Conservation (phyloP, 2,797 vertebrate species). For the Calcarius lapponicus region DNA sequence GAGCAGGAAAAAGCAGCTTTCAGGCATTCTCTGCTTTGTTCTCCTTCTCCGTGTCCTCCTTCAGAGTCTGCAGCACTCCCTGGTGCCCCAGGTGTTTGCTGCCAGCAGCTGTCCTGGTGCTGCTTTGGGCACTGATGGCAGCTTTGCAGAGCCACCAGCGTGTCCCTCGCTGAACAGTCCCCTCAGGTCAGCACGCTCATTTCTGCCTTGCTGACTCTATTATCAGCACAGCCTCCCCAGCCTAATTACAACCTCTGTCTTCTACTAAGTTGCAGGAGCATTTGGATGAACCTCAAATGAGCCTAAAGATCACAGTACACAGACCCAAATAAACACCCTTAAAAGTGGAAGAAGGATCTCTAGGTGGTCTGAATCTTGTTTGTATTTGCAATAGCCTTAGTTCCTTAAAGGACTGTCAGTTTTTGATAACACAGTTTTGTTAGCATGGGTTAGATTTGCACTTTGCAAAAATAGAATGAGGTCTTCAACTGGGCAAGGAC, state of each 20-base stretch:
- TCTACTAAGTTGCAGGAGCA: background rate
- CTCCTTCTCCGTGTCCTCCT: background rate
- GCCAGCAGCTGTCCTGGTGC: background rate
- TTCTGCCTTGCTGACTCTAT: slow-evolving; percentile 52
- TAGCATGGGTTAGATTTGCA: background rate
- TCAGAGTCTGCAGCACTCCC: background rate
- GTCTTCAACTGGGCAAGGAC: background rate
- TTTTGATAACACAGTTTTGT: background rate
- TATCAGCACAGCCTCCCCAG: slow-evolving; percentile 20
- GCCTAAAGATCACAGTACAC: background rate
- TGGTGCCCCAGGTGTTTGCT: background rate
- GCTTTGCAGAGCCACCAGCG: background rate
- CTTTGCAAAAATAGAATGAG: background rate
- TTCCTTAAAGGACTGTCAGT: background rate
- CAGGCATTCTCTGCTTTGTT: background rate
- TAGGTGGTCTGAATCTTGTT: background rate
- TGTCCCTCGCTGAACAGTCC: background rate
- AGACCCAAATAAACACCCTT: background rate
- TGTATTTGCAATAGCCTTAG: background rate
- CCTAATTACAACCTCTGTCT: slow-evolving; percentile 16
- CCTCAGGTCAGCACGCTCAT: background rate
- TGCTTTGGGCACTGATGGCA: background rate
- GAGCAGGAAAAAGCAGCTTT: background rate
- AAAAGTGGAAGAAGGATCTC: background rate
- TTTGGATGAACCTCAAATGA: slow-evolving; percentile 16